Base-by-base conservation (phyloP, 1,140 invertebrate genomes). In the Lycorma delicatula region DNA sequence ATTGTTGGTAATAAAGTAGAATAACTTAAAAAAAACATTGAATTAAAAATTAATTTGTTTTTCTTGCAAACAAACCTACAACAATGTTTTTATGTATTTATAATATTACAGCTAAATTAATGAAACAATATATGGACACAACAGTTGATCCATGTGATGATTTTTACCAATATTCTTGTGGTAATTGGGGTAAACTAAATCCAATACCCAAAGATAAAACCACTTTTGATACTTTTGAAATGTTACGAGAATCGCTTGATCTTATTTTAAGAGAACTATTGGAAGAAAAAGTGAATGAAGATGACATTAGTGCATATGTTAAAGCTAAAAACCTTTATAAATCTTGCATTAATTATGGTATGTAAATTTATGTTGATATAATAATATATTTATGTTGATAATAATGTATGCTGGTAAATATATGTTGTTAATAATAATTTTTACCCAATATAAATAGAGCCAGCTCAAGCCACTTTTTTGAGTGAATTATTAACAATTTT, bases 151-250 rank as follows among this genome's bases (percentile, higher is more conserved):
- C 93, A 0, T 97, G 93, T 69, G 74, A 86, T 2, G 91, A 97
- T 70, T 97, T 96, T 70, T 96, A 93, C 70, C 81, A 89, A 66
- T 96, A 85, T 66, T 84, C 91, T 0, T 96, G 92, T 68, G 91
- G 91, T 13, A 88, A 89, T 61, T 93, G 91, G 91, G 81, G 84
- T 25, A 79, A 80, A 25, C 74, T 82, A 38, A 89, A 93, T 73
- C 86, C 86, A 0, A 91, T 94, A 60, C 91, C 91, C 3, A 84
- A 83, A 61, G 89, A 91, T 67, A 86, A 87, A 70, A 81, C 84
- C 22, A 84, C 83, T 51, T 89, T 83, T 61, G 87, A 91, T 65
- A 90, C 86, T 0, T 90, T 91, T 69, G 87, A 89, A 72, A 85
- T 88, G 72, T 72, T 90, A 28, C 75, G 87, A 52, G 86, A 89